Evolutionary conservation across 2,797 vertebrate species (phyloP), one percentile per base, ranked within the genome.

Genomic region (Fistularia commersonii): DNA sequence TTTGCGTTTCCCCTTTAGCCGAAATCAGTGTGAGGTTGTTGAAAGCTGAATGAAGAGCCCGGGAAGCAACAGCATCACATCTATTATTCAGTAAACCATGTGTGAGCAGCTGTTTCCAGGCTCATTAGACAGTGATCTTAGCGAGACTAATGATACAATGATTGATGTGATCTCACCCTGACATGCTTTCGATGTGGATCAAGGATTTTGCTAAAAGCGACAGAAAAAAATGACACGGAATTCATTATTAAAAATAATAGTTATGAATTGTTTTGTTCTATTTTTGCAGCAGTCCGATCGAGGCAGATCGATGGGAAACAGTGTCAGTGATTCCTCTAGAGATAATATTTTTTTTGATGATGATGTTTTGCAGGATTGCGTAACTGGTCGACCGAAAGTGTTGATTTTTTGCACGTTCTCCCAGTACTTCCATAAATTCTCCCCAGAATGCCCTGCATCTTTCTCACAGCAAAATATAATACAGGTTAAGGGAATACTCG

Each of bases 61-160:
- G 53, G 47, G 61, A 61, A 37, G 47, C 57, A 52, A 23, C 39
- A 32, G 55, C 69, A 45, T 52, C 61, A 32, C 78, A 85, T 87
- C 61, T 76, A 82, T 84, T 77, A 85, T 85, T 85, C 80, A 82
- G 69, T 64, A 66, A 77, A 76, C 52, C 68, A 59, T 74, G 65
- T 71, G 67, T 69, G 72, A 84, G 72, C 80, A 77, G 73, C 75
- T 84, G 83, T 77, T 79, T 79, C 65, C 66, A 77, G 69, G 48
- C 77, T 85, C 73, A 80, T 87, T 84, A 87, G 76, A 78, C 64
- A 41, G 66, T 63, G 67, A 78, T 72, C 68, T 71, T 46, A 81
- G 48, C 11, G 37, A 64, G 59, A 65, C 57, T 55, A 63, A 75
- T 77, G 62, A 76, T 70, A 73, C 72, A 56, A 67, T 72, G 75